phyloP scores from a whole-genome alignment of 2,113 vertebrate species.

The Alces alces region DNA sequence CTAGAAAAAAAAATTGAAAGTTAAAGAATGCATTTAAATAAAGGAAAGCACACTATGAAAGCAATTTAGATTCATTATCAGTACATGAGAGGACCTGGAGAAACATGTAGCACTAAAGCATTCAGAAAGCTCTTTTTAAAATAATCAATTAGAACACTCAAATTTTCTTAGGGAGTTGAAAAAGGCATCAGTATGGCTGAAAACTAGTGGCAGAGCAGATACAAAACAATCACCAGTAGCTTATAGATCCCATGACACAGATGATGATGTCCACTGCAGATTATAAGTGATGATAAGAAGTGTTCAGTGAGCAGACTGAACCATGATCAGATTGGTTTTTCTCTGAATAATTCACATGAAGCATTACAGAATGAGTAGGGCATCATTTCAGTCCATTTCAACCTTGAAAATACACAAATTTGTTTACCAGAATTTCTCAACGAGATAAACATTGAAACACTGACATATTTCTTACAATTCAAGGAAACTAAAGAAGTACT shows the following conservation, averaged over 20 bases:
- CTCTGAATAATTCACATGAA: background rate
- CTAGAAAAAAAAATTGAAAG: background rate
- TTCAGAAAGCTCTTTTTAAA: background rate
- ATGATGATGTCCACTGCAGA: background rate
- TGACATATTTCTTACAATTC: background rate
- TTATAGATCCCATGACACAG: background rate
- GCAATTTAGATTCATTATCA: background rate
- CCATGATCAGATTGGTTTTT: background rate
- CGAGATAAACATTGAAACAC: background rate
- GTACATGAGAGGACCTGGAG: background rate
- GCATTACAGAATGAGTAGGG: background rate
- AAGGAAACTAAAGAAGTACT: conserved; percentile 10
- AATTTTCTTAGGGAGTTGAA: background rate
- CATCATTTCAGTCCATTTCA: background rate
- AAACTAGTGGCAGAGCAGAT: background rate
- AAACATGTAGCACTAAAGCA: background rate
- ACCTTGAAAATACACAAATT: background rate
- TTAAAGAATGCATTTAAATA: background rate
- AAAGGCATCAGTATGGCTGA: background rate
- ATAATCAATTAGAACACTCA: background rate
- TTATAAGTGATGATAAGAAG: background rate
- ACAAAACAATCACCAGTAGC: background rate
- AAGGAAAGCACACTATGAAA: background rate
- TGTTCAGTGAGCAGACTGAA: background rate
- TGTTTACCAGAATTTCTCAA: background rate